Evolutionary conservation across 2,888 invertebrate genomes (phyloP).

Genomic region (Theretra japonica): DNA sequence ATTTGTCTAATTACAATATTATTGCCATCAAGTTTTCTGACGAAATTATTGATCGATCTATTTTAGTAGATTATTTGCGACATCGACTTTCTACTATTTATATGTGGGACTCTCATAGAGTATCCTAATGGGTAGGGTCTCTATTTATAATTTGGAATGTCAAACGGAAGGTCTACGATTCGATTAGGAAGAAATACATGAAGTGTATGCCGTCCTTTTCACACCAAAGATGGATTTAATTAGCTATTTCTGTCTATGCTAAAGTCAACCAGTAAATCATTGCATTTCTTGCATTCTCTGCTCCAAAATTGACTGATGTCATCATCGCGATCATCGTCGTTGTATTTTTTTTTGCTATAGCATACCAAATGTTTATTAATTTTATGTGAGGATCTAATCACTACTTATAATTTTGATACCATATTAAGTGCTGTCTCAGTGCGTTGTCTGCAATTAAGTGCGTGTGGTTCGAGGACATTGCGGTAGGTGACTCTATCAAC

Average conservation of each 20-base stretch:
- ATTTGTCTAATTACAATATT: too few relatives aligned
- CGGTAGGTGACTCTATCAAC: conserved; percentile 55
- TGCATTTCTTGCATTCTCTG: background rate
- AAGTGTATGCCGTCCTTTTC: background rate
- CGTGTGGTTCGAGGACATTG: conserved; percentile 56
- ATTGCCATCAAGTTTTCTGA: background rate
- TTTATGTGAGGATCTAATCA: conserved; percentile 16
- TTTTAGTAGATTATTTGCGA: background rate
- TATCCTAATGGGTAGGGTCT: too few relatives aligned
- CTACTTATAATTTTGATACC: conserved; percentile 17
- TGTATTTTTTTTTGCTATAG: conserved; percentile 41
- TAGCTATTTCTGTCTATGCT: background rate
- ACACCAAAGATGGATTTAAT: conserved; percentile 3
- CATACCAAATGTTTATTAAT: conserved; percentile 43
- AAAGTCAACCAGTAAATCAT: conserved; percentile 15
- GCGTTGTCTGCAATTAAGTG: conserved; percentile 37
- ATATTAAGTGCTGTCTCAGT: conserved; percentile 9
- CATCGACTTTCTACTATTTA: background rate
- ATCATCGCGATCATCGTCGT: conserved; percentile 66
- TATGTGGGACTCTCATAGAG: too few relatives aligned
- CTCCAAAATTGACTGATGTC: conserved; percentile 59
- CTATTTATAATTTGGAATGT: conserved; percentile 2
- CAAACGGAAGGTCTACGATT: conserved; percentile 1
- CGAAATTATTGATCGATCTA: background rate
- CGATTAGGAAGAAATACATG: conserved; percentile 1